Base-by-base conservation (phyloP, 2,797 vertebrate species). In the Synanceia verrucosa region DNA sequence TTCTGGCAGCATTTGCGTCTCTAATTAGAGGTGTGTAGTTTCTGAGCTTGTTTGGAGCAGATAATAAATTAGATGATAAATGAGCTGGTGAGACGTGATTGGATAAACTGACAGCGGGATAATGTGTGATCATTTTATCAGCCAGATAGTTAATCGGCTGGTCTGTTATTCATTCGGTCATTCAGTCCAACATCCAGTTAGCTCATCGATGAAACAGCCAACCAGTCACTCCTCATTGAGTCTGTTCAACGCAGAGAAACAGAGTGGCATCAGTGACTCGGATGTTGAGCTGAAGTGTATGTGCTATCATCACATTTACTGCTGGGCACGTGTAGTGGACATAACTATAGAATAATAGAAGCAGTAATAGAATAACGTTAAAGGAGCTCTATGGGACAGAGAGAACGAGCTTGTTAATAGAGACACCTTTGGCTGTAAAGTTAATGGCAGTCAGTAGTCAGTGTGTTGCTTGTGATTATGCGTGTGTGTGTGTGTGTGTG, bases 41-140 rank as follows among this genome's bases (percentile, higher is more conserved):
- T 82, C 36, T 6, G 76, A 73, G 73, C 44, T 50, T 73, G 77
- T 87, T 86, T 73, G 73, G 47, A 74, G 76, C 81, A 52, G 69
- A 71, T 69, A 70, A 78, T 75, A 79, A 87, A 88, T 82, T 51
- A 72, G 72, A 24, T 70, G 55, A 85, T 83, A 85, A 82, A 86
- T 78, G 70, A 55, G 69, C 68, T 82, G 67, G 87, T 79, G 81
- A 68, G 79, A 73, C 18, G 13, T 80, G 81, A 88, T 84, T 79
- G 79, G 76, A 70, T 76, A 75, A 84, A 87, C 76, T 83, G 84
- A 86, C 76, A 79, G 74, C 59, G 57, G 74, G 66, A 75, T 82
- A 58, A 78, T 43, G 37, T 67, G 70, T 68, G 74, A 84, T 88
- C 60, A 84, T 80, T 76, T 82, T 57, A 86, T 86, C 78, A 82